These are phyloP conservation scores for Seriola rivoliana DNA, from an alignment of 2,113 vertebrate species.

Conservation along the genomic window DNA sequence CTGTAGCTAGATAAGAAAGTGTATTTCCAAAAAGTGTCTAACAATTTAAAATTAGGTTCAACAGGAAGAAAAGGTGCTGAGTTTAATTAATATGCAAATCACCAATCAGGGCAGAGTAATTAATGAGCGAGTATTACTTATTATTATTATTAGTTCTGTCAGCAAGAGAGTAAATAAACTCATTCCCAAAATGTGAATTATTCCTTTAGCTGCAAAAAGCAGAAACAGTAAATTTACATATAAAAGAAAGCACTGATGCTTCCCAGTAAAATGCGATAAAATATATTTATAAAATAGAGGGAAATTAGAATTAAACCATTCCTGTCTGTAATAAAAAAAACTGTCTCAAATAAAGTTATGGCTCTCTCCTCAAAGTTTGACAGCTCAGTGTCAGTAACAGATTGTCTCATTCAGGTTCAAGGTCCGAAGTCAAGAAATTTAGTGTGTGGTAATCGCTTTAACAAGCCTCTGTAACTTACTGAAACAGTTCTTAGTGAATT, in stretches of 20 bases:
- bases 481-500: slow-evolving; percentile 27
- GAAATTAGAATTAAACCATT: neutral
- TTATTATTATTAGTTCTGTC: no score
- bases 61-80: no score
- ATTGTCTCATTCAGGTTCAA: neutral
- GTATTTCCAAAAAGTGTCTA: no score
- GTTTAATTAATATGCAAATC: no score
- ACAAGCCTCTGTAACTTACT: neutral
- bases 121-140: no score
- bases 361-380: neutral
- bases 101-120: no score
- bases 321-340: neutral
- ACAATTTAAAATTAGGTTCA: no score
- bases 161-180: neutral
- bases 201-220: neutral
- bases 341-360: no score
- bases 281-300: neutral
- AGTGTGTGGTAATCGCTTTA: neutral
- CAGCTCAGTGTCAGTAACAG: no score
- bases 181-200: neutral
- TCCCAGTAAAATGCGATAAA: neutral
- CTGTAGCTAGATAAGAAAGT: no score
- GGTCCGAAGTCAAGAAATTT: slow-evolving; percentile 14
- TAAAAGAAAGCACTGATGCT: neutral
- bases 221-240: neutral